Percentiles rank a stretch among this genome's conserved stretches.
These are phyloP conservation scores for Helicoverpa armigera DNA, from an alignment of 1,140 invertebrate genomes.

Conservation along the genomic window DNA sequence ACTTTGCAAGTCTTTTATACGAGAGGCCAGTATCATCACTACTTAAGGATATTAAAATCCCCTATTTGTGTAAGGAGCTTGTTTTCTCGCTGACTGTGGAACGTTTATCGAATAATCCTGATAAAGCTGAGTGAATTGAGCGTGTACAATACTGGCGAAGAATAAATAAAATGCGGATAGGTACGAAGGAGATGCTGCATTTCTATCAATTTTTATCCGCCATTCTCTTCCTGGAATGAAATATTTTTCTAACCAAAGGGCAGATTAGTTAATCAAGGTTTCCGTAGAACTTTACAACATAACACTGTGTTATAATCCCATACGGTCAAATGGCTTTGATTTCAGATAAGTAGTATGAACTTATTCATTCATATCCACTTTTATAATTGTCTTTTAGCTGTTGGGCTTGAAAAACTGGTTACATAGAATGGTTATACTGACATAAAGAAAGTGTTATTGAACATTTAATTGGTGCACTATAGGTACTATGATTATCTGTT, in stretches of 20 bases:
- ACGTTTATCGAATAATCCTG: slow-evolving; percentile 77
- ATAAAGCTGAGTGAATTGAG: slow-evolving; percentile 65
- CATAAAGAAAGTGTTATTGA: too few relatives aligned
- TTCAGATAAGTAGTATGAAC: not conserved
- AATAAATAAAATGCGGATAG: slow-evolving; percentile 12
- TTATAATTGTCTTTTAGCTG: too few relatives aligned
- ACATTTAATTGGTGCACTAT: too few relatives aligned
- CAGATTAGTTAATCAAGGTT: not conserved
- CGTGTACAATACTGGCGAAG: slow-evolving; percentile 42
- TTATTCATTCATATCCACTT: not conserved
- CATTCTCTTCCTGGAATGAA: too few relatives aligned
- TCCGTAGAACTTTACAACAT: not conserved
- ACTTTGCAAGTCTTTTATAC: slow-evolving; percentile 85
- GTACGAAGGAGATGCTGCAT: not conserved
- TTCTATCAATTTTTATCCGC: not conserved
- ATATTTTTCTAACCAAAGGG: too few relatives aligned
- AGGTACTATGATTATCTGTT: too few relatives aligned
- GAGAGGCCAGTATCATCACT: slow-evolving; percentile 84
- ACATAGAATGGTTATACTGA: too few relatives aligned
- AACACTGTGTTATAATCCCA: not conserved
- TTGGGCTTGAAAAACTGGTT: too few relatives aligned
- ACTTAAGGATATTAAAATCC: slow-evolving; percentile 86
- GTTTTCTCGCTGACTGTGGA: slow-evolving; percentile 79
- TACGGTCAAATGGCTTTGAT: not conserved
- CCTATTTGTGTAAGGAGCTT: slow-evolving; percentile 84